phyloP scores from a whole-genome alignment of 2,113 vertebrate species.

The Terrapene triunguis region DNA sequence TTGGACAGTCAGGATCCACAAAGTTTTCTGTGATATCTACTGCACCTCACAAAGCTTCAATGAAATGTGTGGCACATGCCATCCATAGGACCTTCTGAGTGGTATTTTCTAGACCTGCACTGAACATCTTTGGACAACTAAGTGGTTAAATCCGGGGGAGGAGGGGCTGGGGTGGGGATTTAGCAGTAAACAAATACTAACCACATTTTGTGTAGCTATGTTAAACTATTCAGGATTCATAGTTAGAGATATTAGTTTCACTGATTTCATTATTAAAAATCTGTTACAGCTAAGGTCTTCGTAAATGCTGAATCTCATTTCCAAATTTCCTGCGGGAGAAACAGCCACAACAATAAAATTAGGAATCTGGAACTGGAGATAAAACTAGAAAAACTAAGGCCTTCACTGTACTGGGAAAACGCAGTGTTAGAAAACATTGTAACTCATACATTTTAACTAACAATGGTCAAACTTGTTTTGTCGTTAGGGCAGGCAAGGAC shows the following conservation, averaged over 20 bases:
- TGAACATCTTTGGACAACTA: not conserved
- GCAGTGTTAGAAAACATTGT: constrained; percentile 44
- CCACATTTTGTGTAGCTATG: not conserved
- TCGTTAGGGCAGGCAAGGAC: constrained; percentile 28
- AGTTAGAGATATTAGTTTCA: constrained; percentile 19
- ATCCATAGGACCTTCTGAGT: not conserved
- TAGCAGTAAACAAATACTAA: not conserved
- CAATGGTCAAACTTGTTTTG: constrained; percentile 28
- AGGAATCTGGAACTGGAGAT: constrained; percentile 54
- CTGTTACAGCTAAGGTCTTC: not conserved
- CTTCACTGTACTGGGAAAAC: constrained; percentile 1
- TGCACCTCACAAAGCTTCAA: not conserved
- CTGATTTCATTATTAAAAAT: constrained; percentile 45
- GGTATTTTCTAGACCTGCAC: not conserved
- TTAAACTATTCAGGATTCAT: not conserved
- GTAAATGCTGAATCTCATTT: constrained; percentile 34
- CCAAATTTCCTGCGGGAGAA: constrained; percentile 19
- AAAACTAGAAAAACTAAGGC: constrained; percentile 66
- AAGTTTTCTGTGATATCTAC: not conserved
- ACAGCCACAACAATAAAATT: constrained; percentile 57
- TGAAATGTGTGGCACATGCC: not conserved
- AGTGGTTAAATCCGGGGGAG: not conserved
- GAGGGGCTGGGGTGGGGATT: not conserved
- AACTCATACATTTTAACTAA: constrained; percentile 29
- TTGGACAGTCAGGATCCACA: not conserved